Evolutionary conservation across 2,888 invertebrate species (phyloP).

Genomic region (Merodon equestris): DNA sequence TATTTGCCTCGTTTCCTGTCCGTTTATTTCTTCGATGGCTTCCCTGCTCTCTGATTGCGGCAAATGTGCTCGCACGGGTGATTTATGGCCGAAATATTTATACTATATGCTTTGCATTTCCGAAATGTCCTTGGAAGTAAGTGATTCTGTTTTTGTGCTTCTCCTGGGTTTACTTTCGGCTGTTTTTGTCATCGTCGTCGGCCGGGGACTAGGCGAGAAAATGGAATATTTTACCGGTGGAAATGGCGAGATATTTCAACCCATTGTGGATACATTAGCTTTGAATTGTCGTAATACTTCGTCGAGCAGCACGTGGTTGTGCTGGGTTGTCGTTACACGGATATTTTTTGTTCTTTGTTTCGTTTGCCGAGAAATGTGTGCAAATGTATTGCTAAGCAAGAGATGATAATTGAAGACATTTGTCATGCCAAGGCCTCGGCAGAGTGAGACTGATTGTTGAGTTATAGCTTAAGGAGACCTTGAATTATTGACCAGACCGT

Average conservation of each 20-base stretch:
- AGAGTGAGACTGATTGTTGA: too few species aligned
- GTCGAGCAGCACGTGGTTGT: conserved; percentile 19
- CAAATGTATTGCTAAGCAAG: too few species aligned
- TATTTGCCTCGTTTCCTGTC: conserved; percentile 5
- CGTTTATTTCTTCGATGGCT: conserved; percentile 6
- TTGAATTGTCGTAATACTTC: conserved; percentile 37
- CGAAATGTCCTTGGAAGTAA: conserved; percentile 45
- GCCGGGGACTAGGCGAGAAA: conserved; percentile 25
- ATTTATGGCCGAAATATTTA: conserved; percentile 64
- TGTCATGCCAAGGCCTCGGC: too few species aligned
- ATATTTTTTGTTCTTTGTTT: too few species aligned
- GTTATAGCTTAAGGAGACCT: too few species aligned
- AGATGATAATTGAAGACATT: too few species aligned
- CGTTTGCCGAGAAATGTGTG: too few species aligned
- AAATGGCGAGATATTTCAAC: conserved; percentile 45
- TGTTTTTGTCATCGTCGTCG: conserved; percentile 1
- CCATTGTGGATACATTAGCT: conserved; percentile 36
- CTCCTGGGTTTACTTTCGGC: not conserved
- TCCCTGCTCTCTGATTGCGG: conserved; percentile 50
- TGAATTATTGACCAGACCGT: too few species aligned
- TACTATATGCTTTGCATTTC: conserved; percentile 52
- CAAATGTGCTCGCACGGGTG: conserved; percentile 60
- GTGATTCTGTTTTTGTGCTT: conserved; percentile 29
- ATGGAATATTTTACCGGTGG: conserved; percentile 37
- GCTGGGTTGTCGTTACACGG: too few species aligned